Percentiles rank a stretch among this genome's conserved stretches.
Conservation (phyloP, 1,140 invertebrate species). For the Papilio helenus region DNA sequence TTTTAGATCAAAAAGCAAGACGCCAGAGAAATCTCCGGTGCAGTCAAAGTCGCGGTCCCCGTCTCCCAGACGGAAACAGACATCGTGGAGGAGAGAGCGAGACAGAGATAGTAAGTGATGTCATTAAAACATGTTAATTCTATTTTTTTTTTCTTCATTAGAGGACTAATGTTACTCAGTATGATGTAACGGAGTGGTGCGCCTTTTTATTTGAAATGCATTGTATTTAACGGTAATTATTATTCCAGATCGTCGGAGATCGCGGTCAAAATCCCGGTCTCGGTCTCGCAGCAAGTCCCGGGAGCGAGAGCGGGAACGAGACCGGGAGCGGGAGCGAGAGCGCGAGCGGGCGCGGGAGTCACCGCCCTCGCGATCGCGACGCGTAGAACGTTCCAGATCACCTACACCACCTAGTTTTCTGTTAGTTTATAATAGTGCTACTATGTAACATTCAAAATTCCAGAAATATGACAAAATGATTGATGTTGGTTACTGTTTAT, state of each 20-base stretch:
- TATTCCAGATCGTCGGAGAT: slow-evolving; percentile 70
- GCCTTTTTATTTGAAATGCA: neutral
- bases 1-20: slow-evolving; percentile 83
- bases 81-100: slow-evolving; percentile 68
- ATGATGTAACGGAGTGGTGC: too few relatives aligned
- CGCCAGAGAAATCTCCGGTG: slow-evolving; percentile 82
- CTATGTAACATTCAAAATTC: neutral
- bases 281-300: slow-evolving; percentile 79
- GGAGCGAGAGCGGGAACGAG: slow-evolving; percentile 47
- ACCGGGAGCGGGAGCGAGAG: slow-evolving; percentile 54
- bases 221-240: neutral
- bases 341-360: slow-evolving; percentile 43
- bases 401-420: slow-evolving; percentile 92
- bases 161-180: neutral
- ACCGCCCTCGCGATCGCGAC: slow-evolving; percentile 57
- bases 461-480: too few relatives aligned
- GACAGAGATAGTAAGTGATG: slow-evolving; percentile 62
- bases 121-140: neutral
- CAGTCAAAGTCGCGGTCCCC: slow-evolving; percentile 83
- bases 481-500: too few relatives aligned
- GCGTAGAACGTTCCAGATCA: slow-evolving; percentile 80
- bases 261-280: slow-evolving; percentile 82
- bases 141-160: neutral
- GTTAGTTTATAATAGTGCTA: slow-evolving; percentile 80
- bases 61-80: slow-evolving; percentile 63